Base-by-base conservation (phyloP, 2,113 vertebrate species). In the Pterocles burchelli region DNA sequence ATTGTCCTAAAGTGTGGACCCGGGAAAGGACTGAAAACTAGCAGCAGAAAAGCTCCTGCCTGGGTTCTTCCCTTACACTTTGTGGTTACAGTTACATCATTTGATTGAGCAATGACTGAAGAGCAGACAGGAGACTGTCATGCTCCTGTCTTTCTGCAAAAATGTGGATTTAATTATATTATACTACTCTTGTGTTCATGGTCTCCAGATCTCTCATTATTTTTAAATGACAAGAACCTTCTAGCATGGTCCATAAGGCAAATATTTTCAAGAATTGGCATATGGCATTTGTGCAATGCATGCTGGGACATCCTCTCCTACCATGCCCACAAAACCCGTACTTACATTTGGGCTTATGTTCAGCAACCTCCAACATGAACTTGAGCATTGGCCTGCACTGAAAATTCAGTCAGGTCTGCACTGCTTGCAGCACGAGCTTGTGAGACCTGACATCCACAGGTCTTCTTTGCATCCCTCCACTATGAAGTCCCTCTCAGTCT, bases 251-350 rank as follows among this genome's bases (percentile, higher is more conserved):
- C 11, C 34, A 3, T 10, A 70, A 65, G 29, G 24, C 3, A n/a
- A 4, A 0, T 19, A 29, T 67, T 71, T 67, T 77, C 31, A 61
- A 70, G 45, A 61, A 49, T 11, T 45, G 3, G 3, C 20, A 33
- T 24, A 15, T 16, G n/a, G 4, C 15, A 17, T 5, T 16, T 6
- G 3, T 55, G 2, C 26, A 57, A 75, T 8, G 2, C 1, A 1
- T 73, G 6, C 15, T 76, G 36, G 9, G 14, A 54, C 25, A 34
- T 57, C 26, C 7, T 20, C 20, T 86, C 34, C 33, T 65, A 65
- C 45, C 26, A 52, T 13, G 10, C 2, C 36, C 18, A 38, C 24
- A 48, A 84, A 86, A 43, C 3, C 29, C 26, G 10, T 43, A 34
- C 24, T 31, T 51, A 54, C 3, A 11, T 16, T 4, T 24, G 12